phyloP scores from a whole-genome alignment of 2,113 vertebrate species.

The Prinia subflava region DNA sequence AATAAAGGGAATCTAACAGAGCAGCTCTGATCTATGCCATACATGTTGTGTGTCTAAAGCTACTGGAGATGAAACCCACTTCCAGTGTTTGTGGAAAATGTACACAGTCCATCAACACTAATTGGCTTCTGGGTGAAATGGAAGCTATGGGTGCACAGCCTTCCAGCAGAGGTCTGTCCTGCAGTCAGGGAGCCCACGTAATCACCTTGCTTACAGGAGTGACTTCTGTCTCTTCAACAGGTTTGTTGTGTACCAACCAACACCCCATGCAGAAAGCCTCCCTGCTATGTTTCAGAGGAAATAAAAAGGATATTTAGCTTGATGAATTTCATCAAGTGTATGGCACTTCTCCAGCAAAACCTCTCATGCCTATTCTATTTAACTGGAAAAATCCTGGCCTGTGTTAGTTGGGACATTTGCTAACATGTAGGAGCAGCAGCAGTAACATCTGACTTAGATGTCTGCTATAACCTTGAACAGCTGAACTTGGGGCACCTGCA shows the following conservation, averaged over 20 bases:
- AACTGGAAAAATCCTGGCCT: not conserved
- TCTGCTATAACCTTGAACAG: not conserved
- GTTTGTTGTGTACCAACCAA: too few species aligned
- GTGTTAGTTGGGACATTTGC: not conserved
- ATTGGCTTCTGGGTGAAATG: not conserved
- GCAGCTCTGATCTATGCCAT: not conserved
- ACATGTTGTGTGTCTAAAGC: not conserved
- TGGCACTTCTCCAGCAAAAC: not conserved
- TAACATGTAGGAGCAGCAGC: constrained; percentile 5
- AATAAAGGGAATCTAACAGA: not conserved
- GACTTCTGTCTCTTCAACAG: too few species aligned
- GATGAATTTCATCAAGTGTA: not conserved
- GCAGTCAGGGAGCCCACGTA: too few species aligned
- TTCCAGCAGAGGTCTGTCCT: not conserved
- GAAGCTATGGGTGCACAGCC: not conserved
- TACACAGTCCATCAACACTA: not conserved
- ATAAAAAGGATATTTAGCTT: not conserved
- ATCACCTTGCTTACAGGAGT: too few species aligned
- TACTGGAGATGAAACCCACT: not conserved
- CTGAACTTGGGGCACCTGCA: not conserved
- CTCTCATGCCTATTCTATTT: not conserved
- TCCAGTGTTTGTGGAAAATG: not conserved
- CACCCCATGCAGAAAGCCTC: not conserved
- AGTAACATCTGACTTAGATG: not conserved
- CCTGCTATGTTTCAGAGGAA: not conserved